Evolutionary conservation across 2,888 invertebrate genomes (phyloP).

Genomic region (Aspidapion aeneum): DNA sequence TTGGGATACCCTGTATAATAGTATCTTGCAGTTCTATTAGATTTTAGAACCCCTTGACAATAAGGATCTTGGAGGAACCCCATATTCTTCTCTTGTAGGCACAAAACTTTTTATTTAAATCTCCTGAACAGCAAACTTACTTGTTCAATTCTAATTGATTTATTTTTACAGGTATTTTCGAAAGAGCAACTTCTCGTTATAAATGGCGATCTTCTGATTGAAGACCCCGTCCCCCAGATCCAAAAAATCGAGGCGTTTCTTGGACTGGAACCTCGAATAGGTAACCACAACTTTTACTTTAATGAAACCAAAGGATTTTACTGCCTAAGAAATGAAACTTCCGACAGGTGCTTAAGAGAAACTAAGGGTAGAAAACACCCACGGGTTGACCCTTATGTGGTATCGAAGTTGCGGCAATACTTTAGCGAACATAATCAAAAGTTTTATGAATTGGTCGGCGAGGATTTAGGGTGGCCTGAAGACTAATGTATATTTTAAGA

Average conservation of each 20-base stretch:
- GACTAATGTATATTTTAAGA: slow-evolving; percentile 61
- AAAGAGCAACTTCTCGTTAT: slow-evolving; percentile 90
- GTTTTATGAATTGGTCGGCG: slow-evolving; percentile 90
- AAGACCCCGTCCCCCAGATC: slow-evolving; percentile 85
- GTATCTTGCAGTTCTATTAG: too few species aligned
- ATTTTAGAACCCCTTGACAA: too few species aligned
- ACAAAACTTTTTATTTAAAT: too few species aligned
- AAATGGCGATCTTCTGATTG: slow-evolving; percentile 89
- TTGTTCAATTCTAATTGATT: too few species aligned
- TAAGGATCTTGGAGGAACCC: too few species aligned
- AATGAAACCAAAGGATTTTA: slow-evolving; percentile 97
- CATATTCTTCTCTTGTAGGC: too few species aligned
- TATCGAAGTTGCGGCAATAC: slow-evolving; percentile 77
- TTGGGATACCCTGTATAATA: too few species aligned
- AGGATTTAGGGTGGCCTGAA: slow-evolving; percentile 92
- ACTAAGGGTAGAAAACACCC: slow-evolving; percentile 84
- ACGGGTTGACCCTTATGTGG: slow-evolving; percentile 73
- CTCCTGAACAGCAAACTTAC: too few species aligned
- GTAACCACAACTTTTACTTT: slow-evolving; percentile 89
- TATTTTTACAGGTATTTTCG: slow-evolving; percentile 67
- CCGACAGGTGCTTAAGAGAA: slow-evolving; percentile 79
- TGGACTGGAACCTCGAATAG: slow-evolving; percentile 66
- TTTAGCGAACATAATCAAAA: slow-evolving; percentile 89
- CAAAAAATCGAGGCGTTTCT: slow-evolving; percentile 85
- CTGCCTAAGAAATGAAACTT: slow-evolving; percentile 81